phyloP scores from a whole-genome alignment of 2,888 invertebrate genomes.

The Nemurella pictetii region DNA sequence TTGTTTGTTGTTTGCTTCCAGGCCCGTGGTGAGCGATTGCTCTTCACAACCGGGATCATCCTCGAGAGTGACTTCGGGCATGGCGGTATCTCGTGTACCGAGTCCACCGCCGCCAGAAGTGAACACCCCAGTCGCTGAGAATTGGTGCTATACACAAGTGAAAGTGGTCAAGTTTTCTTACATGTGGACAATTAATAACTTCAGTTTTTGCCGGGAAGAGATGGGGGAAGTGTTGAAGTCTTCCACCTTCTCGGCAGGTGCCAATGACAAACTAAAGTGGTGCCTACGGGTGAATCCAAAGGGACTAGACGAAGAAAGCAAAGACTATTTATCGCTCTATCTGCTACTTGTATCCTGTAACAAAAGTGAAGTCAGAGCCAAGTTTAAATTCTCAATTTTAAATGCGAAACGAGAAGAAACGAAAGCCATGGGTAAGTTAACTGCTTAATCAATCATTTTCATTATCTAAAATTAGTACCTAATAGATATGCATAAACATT shows the following conservation, averaged over 20 bases:
- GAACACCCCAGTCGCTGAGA: conserved; percentile 97
- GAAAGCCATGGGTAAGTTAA: conserved; percentile 92
- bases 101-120: conserved; percentile 94
- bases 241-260: conserved; percentile 98
- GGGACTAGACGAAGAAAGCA: conserved; percentile 99
- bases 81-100: conserved; percentile 96
- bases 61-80: conserved; percentile 56
- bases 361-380: conserved; percentile 99
- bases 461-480: too few relatives aligned
- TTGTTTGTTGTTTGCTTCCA: neutral
- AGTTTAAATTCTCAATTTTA: conserved; percentile 99
- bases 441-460: too few relatives aligned
- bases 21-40: conserved; percentile 27
- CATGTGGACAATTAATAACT: conserved; percentile 99
- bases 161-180: conserved; percentile 99
- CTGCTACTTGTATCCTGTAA: conserved; percentile 98
- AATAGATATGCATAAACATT: too few relatives aligned
- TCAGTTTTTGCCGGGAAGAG: conserved; percentile 99
- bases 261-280: conserved; percentile 99
- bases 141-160: conserved; percentile 99
- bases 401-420: conserved; percentile 99
- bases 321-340: conserved; percentile 99
- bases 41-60: neutral
- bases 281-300: conserved; percentile 99
- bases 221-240: conserved; percentile 99